A percentile compares a stretch with the other conserved stretches of the same genome.
These are phyloP conservation scores for Haliclona indistincta DNA, from an alignment of 37 sponge, comb jelly and placozoan species.

Conservation along the genomic window DNA sequence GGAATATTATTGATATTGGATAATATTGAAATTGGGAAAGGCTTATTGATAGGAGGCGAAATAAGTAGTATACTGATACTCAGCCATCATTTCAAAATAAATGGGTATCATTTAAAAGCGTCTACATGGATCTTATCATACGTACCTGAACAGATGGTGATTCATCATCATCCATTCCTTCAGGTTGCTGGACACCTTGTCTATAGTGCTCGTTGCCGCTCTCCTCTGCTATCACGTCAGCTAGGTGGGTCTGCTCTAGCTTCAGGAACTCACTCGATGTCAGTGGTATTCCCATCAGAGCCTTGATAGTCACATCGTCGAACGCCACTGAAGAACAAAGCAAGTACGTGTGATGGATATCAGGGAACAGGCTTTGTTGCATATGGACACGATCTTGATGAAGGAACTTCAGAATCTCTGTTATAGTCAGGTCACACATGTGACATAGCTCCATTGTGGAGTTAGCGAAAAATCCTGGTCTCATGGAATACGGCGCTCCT, in stretches of 20 bases:
- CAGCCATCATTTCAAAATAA: no score
- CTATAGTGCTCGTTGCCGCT: slow-evolving; percentile 40
- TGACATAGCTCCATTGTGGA: slow-evolving; percentile 43
- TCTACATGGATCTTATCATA: no score
- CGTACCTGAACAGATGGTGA: no score
- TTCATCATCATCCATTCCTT: no score
- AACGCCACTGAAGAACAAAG: slow-evolving; percentile 41
- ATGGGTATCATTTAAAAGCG: no score
- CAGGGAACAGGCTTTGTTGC: slow-evolving; percentile 83
- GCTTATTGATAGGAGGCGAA: no score
- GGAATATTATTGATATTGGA: no score
- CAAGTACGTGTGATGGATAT: slow-evolving; percentile 68
- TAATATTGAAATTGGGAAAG: no score
- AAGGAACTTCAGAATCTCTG: slow-evolving; percentile 53
- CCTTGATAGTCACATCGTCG: slow-evolving; percentile 58
- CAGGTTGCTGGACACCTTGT: no score
- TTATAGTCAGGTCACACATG: slow-evolving; percentile 43
- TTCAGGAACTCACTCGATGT: slow-evolving; percentile 65
- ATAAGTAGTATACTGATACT: no score
- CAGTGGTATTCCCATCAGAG: slow-evolving; percentile 62
- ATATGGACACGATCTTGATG: slow-evolving; percentile 57
- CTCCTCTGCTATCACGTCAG: slow-evolving; percentile 78
- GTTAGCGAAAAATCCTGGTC: neutral
- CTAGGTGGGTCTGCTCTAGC: slow-evolving; percentile 74
- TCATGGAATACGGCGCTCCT: neutral